Evolutionary conservation across 64 coral and sea anemone species (phyloP), one percentile per base, ranked within the genome.

Genomic region (Actinia equina): DNA sequence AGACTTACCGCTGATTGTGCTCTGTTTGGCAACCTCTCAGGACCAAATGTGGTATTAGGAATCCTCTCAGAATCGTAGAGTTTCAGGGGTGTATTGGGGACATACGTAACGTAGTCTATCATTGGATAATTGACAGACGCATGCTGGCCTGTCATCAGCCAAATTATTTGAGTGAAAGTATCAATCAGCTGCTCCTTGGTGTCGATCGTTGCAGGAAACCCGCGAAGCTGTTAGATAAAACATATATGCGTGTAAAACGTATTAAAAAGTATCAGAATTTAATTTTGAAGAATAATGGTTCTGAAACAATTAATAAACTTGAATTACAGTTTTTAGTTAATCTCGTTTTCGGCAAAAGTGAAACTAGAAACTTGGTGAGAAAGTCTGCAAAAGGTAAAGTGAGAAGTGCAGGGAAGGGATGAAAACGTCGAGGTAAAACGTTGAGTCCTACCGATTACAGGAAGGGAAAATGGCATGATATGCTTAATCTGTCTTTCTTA

Each of bases 121-220:
- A 93, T 18, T 19, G 87, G 82, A 44, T 93, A 93, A 82, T 93
- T 93, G 17, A 93, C 91, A 43, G 91, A 41, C 8, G 69, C 82
- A 43, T 93, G 91, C 43, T 93, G 91, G 5, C 60, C 59, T 16
- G 20, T 80, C 91, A 93, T 16, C 27, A 88, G 81, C 57, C 86
- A 93, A 59, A 93, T 93, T 2, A 93, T 87, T 19, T 87, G 87
- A n/a, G 71, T 93, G 20, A 93, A 62, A 64, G 88, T 89, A 26
- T 86, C 77, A 59, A 87, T 71, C 17, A 93, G 87, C 54, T 85
- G 49, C 43, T 86, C 19, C 77, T 84, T 84, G 8, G 80, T 85
- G 1, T 55, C 41, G 20, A 93, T 49, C 44, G 17, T 85, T 25
- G 91, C 54, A 43, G 91, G 91, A 63, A 93, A 86, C 3, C 82